phyloP scores from a whole-genome alignment of 2,113 vertebrate species.

The Tringa solitaria region DNA sequence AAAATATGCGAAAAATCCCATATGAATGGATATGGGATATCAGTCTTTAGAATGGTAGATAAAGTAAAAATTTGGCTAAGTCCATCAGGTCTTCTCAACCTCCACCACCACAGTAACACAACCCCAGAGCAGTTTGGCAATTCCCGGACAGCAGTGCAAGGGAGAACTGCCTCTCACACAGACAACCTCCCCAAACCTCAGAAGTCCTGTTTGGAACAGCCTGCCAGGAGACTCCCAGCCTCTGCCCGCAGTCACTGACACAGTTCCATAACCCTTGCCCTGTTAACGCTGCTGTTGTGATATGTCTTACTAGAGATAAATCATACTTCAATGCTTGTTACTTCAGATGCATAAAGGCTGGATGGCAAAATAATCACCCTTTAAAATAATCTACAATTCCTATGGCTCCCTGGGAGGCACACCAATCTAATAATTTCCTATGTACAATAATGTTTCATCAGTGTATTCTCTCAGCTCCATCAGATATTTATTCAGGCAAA shows the following conservation, averaged over 20 bases:
- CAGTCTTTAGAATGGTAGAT: background rate
- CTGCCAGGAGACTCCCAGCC: background rate
- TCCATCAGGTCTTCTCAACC: background rate
- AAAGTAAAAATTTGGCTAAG: background rate
- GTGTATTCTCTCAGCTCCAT: background rate
- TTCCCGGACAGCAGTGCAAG: no score
- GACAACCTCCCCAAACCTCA: background rate
- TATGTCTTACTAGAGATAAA: background rate
- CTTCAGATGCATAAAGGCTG: background rate
- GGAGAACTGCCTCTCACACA: background rate
- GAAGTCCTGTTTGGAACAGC: background rate
- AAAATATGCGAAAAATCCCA: background rate
- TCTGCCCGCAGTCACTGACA: background rate
- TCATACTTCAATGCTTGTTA: background rate
- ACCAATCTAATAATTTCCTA: background rate
- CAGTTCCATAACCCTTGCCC: background rate
- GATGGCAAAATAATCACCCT: background rate
- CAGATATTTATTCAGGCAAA: conserved; percentile 14
- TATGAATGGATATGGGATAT: background rate
- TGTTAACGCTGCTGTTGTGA: background rate
- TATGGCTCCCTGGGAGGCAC: background rate
- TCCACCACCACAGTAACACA: background rate
- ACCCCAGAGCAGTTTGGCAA: background rate
- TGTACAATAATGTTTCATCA: background rate
- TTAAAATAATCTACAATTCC: background rate